phyloP scores from a whole-genome alignment of 1,140 invertebrate genomes.

The Amyelois transitella region DNA sequence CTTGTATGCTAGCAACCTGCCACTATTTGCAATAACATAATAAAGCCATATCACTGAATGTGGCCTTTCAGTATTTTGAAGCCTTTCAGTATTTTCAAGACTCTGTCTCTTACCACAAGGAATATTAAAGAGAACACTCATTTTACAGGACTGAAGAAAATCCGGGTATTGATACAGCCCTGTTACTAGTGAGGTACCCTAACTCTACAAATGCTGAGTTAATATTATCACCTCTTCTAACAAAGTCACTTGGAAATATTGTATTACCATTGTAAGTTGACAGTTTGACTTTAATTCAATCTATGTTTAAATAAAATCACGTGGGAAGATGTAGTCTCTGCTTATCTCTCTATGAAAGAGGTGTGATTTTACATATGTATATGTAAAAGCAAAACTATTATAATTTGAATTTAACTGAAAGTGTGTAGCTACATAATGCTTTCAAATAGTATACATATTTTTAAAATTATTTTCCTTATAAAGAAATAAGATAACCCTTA shows the following conservation, averaged over 20 bases:
- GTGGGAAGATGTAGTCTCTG: too few species aligned
- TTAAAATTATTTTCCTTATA: too few species aligned
- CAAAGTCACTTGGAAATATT: conserved; percentile 62
- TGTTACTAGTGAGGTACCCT: conserved; percentile 63
- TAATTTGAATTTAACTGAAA: too few species aligned
- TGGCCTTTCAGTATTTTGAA: not conserved
- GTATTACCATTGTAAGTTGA: conserved; percentile 57
- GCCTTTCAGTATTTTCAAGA: not conserved
- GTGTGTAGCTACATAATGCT: too few species aligned
- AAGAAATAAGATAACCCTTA: too few species aligned
- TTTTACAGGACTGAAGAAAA: conserved; percentile 58
- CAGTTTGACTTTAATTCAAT: not conserved
- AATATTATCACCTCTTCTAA: conserved; percentile 64
- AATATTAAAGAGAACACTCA: conserved; percentile 23
- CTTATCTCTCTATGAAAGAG: too few species aligned
- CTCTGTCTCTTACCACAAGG: not conserved
- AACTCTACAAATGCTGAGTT: conserved; percentile 68
- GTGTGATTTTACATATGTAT: too few species aligned
- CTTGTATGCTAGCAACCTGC: too few species aligned
- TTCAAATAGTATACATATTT: not conserved
- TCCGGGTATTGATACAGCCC: conserved; percentile 64
- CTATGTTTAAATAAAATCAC: not conserved
- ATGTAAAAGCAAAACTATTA: too few species aligned
- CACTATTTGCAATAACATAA: too few species aligned
- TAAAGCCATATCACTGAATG: too few species aligned